Evolutionary conservation across 2,113 vertebrate species (phyloP), one percentile per base, ranked within the genome.

Genomic region (Lophochroa leadbeateri): DNA sequence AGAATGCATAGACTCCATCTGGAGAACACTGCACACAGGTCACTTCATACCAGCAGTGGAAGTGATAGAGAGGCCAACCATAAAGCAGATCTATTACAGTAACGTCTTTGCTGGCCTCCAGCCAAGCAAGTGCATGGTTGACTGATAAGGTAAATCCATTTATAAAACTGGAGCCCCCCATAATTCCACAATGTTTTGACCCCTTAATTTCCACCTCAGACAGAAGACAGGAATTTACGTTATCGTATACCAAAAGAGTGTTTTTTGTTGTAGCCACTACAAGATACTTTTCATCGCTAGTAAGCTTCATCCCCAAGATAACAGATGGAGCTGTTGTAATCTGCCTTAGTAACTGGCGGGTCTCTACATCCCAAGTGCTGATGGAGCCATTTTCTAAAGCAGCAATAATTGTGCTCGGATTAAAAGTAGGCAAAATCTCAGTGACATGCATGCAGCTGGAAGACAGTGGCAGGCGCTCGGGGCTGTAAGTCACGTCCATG

Each of bases 1-100:
- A 99, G 97, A 99, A 99, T 11, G 99, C 99, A 67, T 99, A 99
- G 86, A 98, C 97, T 68, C 99, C 99, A 12, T 99, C 99, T 67
- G 99, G 98, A 37, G 99, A 99, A 93, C 99, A 99, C 96, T 99
- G 99, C 90, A 99, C 99, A 67, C 99, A 99, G 18, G 99, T 99
- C 79, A 99, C 99, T 96, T 99, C 99, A 0, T 99, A 99, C 99
- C 99, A 99, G 97, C 99, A 99, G 94, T 99, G 99, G 96, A 99
- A 99, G 92, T 99, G 99, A 97, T 99, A 99, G 50, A 99, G 98
- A 29, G 99, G 99, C 99, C 99, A 99, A 5, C 99, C 99, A 0
- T 99, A 99, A 35, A 99, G 98, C 68, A 99, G 97, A 91, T 99
- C 99, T 33, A 99, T 99, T 52, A 99, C 99, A 20, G 99, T 99